Conservation (phyloP, 2,888 invertebrate genomes). For the Lysandra coridon region DNA sequence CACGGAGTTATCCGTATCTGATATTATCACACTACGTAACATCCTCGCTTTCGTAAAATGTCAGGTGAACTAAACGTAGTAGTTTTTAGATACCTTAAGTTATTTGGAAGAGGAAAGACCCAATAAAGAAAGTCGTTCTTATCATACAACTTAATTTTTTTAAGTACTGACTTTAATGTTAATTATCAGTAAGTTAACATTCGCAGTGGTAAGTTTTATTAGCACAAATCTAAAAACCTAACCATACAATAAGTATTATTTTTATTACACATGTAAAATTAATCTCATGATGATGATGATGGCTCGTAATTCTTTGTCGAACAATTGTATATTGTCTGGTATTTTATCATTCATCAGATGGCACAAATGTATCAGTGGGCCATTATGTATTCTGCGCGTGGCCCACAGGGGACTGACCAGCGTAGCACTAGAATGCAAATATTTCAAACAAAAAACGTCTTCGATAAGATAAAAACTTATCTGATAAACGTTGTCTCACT, state of each 20-base stretch:
- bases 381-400: conserved; percentile 43
- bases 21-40: conserved; percentile 53
- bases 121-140: too few relatives aligned
- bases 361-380: conserved; percentile 34
- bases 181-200: too few relatives aligned
- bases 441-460: conserved; percentile 9
- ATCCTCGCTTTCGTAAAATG: not conserved
- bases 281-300: conserved; percentile 3
- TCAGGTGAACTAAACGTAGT: not conserved
- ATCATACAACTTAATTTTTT: too few relatives aligned
- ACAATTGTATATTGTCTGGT: conserved; percentile 36
- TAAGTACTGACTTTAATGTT: not conserved
- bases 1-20: conserved; percentile 64
- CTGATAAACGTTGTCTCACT: conserved; percentile 23
- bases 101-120: not conserved
- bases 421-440: conserved; percentile 34
- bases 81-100: not conserved
- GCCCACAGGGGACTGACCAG: conserved; percentile 43
- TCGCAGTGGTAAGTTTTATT: not conserved
- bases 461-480: conserved; percentile 29
- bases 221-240: not conserved
- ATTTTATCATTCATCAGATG: conserved; percentile 41
- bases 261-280: not conserved
- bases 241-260: not conserved
- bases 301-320: not conserved